These are phyloP conservation scores for Polydrusus cervinus DNA, from an alignment of 2,888 invertebrate species.

Conservation along the genomic window DNA sequence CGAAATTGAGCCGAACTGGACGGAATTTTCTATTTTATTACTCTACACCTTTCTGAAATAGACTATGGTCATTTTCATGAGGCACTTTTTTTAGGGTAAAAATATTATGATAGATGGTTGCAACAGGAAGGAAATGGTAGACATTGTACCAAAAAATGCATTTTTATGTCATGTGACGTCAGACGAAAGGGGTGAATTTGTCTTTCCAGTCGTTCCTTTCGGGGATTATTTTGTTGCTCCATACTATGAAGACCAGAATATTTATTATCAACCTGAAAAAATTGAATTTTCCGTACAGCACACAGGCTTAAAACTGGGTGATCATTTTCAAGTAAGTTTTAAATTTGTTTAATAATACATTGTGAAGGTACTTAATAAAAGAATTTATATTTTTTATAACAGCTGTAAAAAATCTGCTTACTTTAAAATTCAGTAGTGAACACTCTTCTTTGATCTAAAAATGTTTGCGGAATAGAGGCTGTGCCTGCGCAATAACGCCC, in stretches of 20 bases:
- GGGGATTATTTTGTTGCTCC: constrained; percentile 87
- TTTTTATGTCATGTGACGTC: constrained; percentile 85
- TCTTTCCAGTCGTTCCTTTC: constrained; percentile 85
- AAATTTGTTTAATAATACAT: background rate
- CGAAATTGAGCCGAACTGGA: too few species aligned
- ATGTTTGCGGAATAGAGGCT: too few species aligned
- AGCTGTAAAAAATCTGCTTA: too few species aligned
- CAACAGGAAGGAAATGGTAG: constrained; percentile 75
- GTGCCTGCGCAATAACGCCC: too few species aligned
- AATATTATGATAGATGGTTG: constrained; percentile 74
- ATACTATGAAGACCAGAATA: constrained; percentile 77
- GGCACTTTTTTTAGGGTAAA: constrained; percentile 34
- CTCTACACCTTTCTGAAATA: too few species aligned
- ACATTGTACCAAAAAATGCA: constrained; percentile 72
- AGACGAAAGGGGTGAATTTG: constrained; percentile 83
- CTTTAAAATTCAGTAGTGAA: too few species aligned
- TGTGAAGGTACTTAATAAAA: background rate
- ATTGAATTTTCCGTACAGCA: constrained; percentile 82
- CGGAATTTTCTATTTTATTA: too few species aligned
- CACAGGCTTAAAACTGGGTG: constrained; percentile 77
- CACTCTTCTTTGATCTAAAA: too few species aligned
- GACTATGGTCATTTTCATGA: constrained; percentile 21
- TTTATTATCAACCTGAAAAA: constrained; percentile 84
- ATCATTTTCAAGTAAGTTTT: constrained; percentile 80
- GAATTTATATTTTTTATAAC: too few species aligned